Conservation (phyloP, 2,113 vertebrate species). For the Xenopus borealis region DNA sequence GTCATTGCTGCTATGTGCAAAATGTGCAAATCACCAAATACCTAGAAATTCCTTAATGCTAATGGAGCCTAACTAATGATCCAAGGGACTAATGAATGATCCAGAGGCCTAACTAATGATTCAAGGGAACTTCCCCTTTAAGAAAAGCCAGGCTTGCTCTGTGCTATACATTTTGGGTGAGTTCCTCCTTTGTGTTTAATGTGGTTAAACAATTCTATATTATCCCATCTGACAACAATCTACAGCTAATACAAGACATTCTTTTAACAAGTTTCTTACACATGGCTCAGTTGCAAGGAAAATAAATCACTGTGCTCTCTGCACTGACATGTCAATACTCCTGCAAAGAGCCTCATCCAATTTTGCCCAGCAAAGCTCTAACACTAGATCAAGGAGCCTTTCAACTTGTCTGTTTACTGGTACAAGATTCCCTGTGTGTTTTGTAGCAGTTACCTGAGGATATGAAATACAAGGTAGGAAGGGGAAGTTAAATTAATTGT, state of each 20-base stretch:
- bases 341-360: not conserved
- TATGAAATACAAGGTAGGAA: too few species aligned
- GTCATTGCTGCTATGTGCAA: too few species aligned
- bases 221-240: conserved; percentile 8
- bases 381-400: not conserved
- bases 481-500: too few species aligned
- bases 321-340: conserved; percentile 13
- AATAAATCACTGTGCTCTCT: conserved; percentile 11
- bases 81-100: too few species aligned
- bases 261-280: not conserved
- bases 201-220: conserved; percentile 1
- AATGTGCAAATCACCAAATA: too few species aligned
- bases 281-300: conserved; percentile 9
- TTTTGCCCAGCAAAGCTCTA: not conserved
- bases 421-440: too few species aligned
- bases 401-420: too few species aligned
- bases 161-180: not conserved
- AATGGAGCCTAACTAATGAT: too few species aligned
- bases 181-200: not conserved
- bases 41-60: too few species aligned
- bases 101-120: too few species aligned
- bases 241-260: not conserved
- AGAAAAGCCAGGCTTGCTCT: not conserved
- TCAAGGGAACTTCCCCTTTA: too few species aligned
- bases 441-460: too few species aligned